phyloP scores from a whole-genome alignment of 1,140 invertebrate genomes.

The Dinoponera quadriceps region DNA sequence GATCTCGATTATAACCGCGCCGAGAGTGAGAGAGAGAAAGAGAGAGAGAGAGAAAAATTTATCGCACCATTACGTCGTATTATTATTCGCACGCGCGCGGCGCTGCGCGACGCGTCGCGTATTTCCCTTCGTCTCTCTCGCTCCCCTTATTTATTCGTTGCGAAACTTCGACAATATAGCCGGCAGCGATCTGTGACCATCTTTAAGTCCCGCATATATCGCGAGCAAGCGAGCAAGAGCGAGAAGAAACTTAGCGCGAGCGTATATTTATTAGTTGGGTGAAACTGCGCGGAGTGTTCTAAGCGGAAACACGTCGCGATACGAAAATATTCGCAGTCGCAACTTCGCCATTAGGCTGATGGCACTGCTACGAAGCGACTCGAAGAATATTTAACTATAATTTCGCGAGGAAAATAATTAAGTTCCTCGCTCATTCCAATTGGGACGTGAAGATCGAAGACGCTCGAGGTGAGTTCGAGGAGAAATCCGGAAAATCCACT shows the following conservation, averaged over 20 bases:
- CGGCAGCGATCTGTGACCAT: conserved; percentile 50
- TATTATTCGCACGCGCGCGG: conserved; percentile 5
- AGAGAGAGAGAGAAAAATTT: conserved; percentile 25
- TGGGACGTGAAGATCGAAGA: neutral
- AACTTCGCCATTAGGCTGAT: conserved; percentile 52
- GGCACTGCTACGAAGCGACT: neutral
- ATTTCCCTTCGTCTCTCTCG: conserved; percentile 10
- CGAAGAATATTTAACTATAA: conserved; percentile 6
- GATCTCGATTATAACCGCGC: neutral
- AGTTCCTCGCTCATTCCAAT: neutral
- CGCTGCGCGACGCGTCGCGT: neutral
- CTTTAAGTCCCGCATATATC: conserved; percentile 50
- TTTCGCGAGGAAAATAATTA: neutral
- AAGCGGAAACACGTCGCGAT: conserved; percentile 19
- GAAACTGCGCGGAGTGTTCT: conserved; percentile 41
- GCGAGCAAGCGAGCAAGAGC: conserved; percentile 43
- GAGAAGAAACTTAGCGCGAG: conserved; percentile 52
- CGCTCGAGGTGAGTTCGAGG: neutral
- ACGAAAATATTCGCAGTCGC: conserved; percentile 31
- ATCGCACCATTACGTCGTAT: conserved; percentile 12
- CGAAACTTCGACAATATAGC: conserved; percentile 51
- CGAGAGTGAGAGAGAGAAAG: no score
- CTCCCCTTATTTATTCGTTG: conserved; percentile 47
- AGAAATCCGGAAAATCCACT: conserved; percentile 1
- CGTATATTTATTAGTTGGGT: conserved; percentile 52